phyloP scores from a whole-genome alignment of 1,140 invertebrate species.

The Laodelphax striatellus region DNA sequence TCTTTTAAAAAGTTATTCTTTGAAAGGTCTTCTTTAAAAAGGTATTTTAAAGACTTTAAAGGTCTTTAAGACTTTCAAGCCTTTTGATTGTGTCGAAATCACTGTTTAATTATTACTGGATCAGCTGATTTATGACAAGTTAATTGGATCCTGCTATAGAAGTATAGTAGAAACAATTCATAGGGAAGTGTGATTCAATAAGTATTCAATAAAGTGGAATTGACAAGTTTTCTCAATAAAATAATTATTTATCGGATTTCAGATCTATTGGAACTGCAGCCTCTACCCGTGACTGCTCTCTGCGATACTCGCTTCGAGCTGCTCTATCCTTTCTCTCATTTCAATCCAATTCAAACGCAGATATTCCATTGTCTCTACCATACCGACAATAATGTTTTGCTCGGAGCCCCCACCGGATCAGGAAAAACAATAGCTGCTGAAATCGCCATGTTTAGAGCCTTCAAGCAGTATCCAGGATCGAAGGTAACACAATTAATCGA shows the following conservation, averaged over 20 bases:
- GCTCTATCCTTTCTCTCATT: slow-evolving; percentile 87
- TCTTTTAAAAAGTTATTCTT: too few species aligned
- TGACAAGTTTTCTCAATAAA: too few species aligned
- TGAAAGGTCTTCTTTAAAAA: too few species aligned
- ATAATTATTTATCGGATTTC: slow-evolving; percentile 21
- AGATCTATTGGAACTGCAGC: slow-evolving; percentile 84
- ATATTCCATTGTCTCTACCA: slow-evolving; percentile 95
- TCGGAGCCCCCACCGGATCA: slow-evolving; percentile 96
- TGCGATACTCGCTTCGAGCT: slow-evolving; percentile 64
- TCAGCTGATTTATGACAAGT: too few species aligned
- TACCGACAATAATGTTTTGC: slow-evolving; percentile 84
- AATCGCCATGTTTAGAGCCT: slow-evolving; percentile 91
- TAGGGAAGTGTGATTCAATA: too few species aligned
- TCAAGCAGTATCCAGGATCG: slow-evolving; percentile 65
- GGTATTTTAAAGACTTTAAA: too few species aligned
- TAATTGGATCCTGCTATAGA: too few species aligned
- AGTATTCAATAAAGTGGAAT: too few species aligned
- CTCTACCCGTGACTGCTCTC: slow-evolving; percentile 74
- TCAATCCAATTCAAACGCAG: slow-evolving; percentile 99
- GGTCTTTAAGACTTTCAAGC: too few species aligned
- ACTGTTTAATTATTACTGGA: too few species aligned
- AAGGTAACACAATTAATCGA: slow-evolving; percentile 52
- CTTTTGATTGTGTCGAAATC: too few species aligned
- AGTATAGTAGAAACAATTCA: too few species aligned
- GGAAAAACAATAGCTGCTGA: slow-evolving; percentile 98